Base-by-base conservation (phyloP, 2,113 vertebrate genomes). In the Morphnarchus princeps region DNA sequence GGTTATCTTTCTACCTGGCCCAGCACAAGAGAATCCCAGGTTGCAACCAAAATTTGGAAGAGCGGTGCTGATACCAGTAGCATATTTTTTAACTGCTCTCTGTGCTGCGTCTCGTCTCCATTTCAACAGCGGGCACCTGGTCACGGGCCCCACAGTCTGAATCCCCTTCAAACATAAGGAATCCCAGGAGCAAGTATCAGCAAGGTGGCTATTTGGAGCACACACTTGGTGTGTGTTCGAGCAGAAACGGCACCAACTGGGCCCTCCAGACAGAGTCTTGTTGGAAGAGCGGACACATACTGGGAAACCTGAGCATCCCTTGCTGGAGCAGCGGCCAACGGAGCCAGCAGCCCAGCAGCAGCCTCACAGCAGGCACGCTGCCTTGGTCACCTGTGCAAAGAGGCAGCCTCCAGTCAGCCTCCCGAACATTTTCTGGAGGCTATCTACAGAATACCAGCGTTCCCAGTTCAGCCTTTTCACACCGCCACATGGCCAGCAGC, bases 21-120 rank as follows among this genome's bases (percentile, higher is more conserved):
- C 16, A 43, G 80, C 63, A 54, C 31, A 42, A 28, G 20, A 5
- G 0, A 0, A 14, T 4, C 42, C 54, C 5, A 0, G 25, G 19
- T 13, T 43, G 43, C 62, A 67, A 36, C 52, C 4, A 3, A 40
- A n/a, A 26, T 13, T 19, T 24, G 34, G 4, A 57, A 18, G 28
- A 70, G 47, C 1, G 0, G 40, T 22, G 43, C 50, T 7, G 11
- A 34, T 19, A n/a, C 19, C 45, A 42, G 29, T 7, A 42, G 7
- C 4, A 1, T 3, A 4, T 31, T 34, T 16, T 66, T 22, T 17
- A 19, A 26, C 67, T 13, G 73, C 59, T 52, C 52, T 38, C 57
- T 9, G 40, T 9, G 34, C 67, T 7, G n/a, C 0, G 3, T 3
- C 54, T 24, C 2, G 2, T n/a, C 66, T n/a, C 43, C 8, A 0